Evolutionary conservation across 2,888 invertebrate species (phyloP), one percentile per base, ranked within the genome.

Genomic region (Creontiades dilutus): DNA sequence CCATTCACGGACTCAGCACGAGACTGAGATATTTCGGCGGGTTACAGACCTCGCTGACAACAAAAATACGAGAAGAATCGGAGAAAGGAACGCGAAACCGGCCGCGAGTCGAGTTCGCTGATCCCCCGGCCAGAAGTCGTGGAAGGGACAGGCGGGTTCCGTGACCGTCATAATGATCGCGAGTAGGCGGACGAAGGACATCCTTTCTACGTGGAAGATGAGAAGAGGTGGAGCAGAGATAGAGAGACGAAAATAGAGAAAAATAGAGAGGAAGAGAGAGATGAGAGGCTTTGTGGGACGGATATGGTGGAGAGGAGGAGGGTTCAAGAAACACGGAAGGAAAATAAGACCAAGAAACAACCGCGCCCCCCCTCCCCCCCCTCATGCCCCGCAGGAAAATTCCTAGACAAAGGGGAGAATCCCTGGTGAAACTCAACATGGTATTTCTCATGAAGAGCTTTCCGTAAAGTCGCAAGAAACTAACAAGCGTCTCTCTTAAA

Each of bases 101-200:
- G 68, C 16, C 52, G 23, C 68, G 16, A 61, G n/a, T 19, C 68
- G 68, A 68, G 68, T 68, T 68, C 68, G 68, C 23, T 68, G 68
- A 68, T 68, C 68, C 68, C 68, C 68, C n/a, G n/a, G 37, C 37
- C 11, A 0, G 23, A 68, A 68, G 68, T 68, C 68, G 23, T 23
- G 19, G 68, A 68, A 68, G 23, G 68, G 27, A 37, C 16, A 16
- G n/a, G 57, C 57, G n/a, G 23, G 68, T 68, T 78, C 19, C 78
- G 78, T 78, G 78, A 78, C 78, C 46, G 46, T 78, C 78, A 78
- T 46, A 28, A 78, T 46, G 78, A 78, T 78, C 78, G 78, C 47
- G 47, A 78, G 78, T 78, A 47, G 78, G 78, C 78, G 78, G 78
- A 68, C 78, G 78, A 78, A 78, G 78, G 78, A 78, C 78, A 78